Percentiles rank a stretch among this genome's conserved stretches.
Evolutionary conservation across 2,888 invertebrate genomes (phyloP).

Genomic region (Torymus texanus): DNA sequence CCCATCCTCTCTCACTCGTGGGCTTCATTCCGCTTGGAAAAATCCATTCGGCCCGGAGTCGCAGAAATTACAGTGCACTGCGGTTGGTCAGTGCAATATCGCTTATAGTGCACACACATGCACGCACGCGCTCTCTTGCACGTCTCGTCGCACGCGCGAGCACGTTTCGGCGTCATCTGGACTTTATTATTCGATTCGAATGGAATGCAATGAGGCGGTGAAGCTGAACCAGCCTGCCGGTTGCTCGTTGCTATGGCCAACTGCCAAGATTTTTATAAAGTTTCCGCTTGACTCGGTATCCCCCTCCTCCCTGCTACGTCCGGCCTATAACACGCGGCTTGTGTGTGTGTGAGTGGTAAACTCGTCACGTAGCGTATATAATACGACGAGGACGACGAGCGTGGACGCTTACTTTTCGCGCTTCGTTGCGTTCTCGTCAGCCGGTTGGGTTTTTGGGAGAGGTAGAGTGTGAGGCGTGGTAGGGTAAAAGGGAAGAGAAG

Average conservation of each 20-base stretch:
- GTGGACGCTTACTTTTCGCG: conserved; percentile 42
- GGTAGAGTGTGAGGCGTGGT: too few relatives aligned
- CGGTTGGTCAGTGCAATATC: neutral
- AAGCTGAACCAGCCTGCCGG: too few relatives aligned
- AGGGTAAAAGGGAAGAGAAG: too few relatives aligned
- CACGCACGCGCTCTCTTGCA: neutral
- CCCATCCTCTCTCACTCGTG: too few relatives aligned
- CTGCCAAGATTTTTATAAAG: conserved; percentile 51
- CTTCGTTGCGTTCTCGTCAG: conserved; percentile 41
- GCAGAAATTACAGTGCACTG: too few relatives aligned
- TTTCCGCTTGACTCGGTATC: conserved; percentile 21
- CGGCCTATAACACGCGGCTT: neutral
- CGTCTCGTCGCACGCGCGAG: neutral
- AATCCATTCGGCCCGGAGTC: too few relatives aligned
- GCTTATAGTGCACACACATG: neutral
- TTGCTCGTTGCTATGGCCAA: neutral
- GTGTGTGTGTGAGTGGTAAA: conserved; percentile 8
- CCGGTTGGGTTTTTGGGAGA: neutral
- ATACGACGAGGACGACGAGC: conserved; percentile 3
- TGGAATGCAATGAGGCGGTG: conserved; percentile 47
- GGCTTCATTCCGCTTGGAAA: too few relatives aligned
- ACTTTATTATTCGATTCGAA: conserved; percentile 56
- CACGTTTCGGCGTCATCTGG: conserved; percentile 47
- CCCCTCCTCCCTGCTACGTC: too few relatives aligned
- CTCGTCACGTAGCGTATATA: conserved; percentile 48